Evolutionary conservation across 1,140 invertebrate species (phyloP).

Genomic region (Neoseiulus cucumeris): DNA sequence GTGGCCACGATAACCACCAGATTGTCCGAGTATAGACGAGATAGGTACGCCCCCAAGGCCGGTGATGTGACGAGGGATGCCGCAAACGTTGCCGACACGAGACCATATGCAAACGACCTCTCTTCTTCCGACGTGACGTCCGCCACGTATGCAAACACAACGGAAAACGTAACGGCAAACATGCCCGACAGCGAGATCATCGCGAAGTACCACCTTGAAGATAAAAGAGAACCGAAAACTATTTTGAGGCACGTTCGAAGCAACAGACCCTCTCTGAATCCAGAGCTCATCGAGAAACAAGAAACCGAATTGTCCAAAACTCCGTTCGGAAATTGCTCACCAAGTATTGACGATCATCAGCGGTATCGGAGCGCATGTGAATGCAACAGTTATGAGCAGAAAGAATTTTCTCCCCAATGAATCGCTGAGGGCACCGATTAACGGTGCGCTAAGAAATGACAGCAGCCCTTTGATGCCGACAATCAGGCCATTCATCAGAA

Average conservation of each 20-base stretch:
- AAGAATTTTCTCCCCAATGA: constrained; percentile 97
- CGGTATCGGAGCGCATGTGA: constrained; percentile 96
- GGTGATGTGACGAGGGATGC: constrained; percentile 92
- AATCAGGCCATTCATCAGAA: constrained; percentile 97
- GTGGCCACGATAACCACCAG: constrained; percentile 90
- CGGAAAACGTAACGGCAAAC: constrained; percentile 95
- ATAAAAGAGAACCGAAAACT: neutral
- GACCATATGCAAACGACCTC: constrained; percentile 81
- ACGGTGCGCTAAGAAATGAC: constrained; percentile 85
- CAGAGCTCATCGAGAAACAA: no score
- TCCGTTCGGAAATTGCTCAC: constrained; percentile 32
- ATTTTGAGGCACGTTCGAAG: neutral
- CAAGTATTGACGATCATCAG: constrained; percentile 96
- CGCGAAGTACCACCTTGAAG: constrained; percentile 84
- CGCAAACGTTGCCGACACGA: constrained; percentile 95
- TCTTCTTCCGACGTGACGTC: constrained; percentile 97
- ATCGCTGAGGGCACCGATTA: constrained; percentile 90
- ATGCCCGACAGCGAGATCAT: constrained; percentile 97
- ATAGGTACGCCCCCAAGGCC: constrained; percentile 80
- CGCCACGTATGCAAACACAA: constrained; percentile 97
- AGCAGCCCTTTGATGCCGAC: constrained; percentile 91
- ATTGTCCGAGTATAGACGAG: constrained; percentile 68
- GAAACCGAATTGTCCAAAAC: neutral
- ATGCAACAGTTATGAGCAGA: constrained; percentile 91
- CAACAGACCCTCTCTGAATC: no score